These are phyloP conservation scores for Eucera pruinosa DNA, from an alignment of 2,888 invertebrate genomes.

Conservation along the genomic window DNA sequence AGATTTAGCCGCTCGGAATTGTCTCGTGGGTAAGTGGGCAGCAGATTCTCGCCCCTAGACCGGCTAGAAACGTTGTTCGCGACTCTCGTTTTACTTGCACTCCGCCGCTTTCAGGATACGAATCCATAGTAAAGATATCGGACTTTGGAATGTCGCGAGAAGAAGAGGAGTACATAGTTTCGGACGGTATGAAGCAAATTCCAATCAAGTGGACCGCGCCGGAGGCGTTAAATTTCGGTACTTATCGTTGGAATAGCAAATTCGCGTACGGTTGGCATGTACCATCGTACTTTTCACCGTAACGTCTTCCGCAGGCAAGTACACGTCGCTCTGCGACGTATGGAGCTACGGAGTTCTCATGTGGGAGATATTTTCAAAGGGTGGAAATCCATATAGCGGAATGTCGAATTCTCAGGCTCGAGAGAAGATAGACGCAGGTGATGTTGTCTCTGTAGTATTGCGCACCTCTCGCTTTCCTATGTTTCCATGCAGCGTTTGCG, in stretches of 20 bases:
- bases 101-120: conserved; percentile 89
- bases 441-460: conserved; percentile 33
- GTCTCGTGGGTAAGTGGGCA: conserved; percentile 89
- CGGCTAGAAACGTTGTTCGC: too few species aligned
- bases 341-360: conserved; percentile 98
- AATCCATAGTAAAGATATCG: conserved; percentile 96
- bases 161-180: conserved; percentile 98
- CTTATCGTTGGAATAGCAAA: conserved; percentile 64
- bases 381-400: conserved; percentile 96
- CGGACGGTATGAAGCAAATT: conserved; percentile 99
- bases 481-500: too few species aligned
- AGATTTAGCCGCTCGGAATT: conserved; percentile 97
- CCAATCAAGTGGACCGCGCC: conserved; percentile 99
- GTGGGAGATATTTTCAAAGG: conserved; percentile 98
- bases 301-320: conserved; percentile 88
- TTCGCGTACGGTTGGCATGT: neutral
- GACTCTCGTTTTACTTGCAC: too few species aligned
- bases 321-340: conserved; percentile 97
- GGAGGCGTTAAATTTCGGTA: conserved; percentile 97
- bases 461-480: too few species aligned
- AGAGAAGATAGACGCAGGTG: conserved; percentile 97
- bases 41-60: too few species aligned
- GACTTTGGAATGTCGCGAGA: conserved; percentile 99
- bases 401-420: conserved; percentile 97
- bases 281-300: neutral